These are phyloP conservation scores for Micromesistius poutassou DNA, from an alignment of 2,797 vertebrate species.

Conservation along the genomic window DNA sequence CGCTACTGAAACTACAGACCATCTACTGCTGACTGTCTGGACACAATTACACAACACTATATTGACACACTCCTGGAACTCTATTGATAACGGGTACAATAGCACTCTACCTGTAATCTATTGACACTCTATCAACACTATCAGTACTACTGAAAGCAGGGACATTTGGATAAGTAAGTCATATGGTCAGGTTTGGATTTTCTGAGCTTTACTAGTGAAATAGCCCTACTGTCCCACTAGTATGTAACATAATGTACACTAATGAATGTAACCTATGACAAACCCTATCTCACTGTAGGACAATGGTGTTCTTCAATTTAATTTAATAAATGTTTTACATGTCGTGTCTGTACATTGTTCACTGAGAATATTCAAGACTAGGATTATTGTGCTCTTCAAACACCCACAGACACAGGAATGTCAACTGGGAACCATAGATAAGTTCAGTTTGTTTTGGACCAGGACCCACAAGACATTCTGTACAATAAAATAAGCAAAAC, in stretches of 20 bases:
- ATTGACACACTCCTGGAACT: background rate
- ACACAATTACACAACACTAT: background rate
- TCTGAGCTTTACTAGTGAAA: too few relatives aligned
- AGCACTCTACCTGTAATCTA: background rate
- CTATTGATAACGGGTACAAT: background rate
- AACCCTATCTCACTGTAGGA: too few relatives aligned
- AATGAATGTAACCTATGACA: too few relatives aligned
- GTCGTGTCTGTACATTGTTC: background rate
- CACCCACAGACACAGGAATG: background rate
- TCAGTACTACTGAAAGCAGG: too few relatives aligned
- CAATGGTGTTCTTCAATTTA: too few relatives aligned
- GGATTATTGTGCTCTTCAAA: background rate
- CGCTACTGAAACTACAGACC: background rate
- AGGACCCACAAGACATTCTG: background rate
- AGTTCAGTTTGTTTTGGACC: background rate
- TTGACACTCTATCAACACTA: background rate
- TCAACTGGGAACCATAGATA: background rate
- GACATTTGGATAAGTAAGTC: too few relatives aligned
- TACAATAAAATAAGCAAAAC: background rate
- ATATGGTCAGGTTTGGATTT: too few relatives aligned
- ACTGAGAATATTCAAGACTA: background rate
- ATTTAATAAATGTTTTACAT: too few relatives aligned
- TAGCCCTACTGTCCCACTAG: background rate
- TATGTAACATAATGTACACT: background rate
- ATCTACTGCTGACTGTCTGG: conserved; percentile 57